phyloP scores from a whole-genome alignment of 1,140 invertebrate species.

The Centruroides sculpturatus region DNA sequence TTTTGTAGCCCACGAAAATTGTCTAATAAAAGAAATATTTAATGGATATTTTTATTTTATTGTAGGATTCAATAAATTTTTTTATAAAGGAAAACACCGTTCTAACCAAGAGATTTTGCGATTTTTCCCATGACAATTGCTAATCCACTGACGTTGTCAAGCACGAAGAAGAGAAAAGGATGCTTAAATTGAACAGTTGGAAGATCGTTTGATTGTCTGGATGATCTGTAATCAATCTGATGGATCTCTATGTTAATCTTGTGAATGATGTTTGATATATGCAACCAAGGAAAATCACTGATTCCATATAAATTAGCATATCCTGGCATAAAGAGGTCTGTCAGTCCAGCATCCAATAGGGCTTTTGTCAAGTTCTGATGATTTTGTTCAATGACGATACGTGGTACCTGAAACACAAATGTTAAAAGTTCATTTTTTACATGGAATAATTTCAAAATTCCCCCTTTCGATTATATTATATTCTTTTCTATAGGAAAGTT shows the following conservation, averaged over 20 bases:
- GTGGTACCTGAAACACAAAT: conserved; percentile 18
- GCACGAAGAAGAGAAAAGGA: conserved; percentile 21
- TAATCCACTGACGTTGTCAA: conserved; percentile 21
- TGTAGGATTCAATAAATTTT: too few species aligned
- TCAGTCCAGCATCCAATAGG: conserved; percentile 18
- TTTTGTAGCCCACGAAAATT: too few species aligned
- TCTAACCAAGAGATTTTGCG: too few species aligned
- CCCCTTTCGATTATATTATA: too few species aligned
- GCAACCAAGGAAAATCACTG: conserved; percentile 19
- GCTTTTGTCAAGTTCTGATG: conserved; percentile 16
- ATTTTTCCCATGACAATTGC: conserved; percentile 23
- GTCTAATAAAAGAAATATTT: too few species aligned
- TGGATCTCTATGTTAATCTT: conserved; percentile 20
- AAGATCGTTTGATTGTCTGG: conserved; percentile 1
- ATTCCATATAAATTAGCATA: conserved; percentile 19
- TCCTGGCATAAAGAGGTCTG: conserved; percentile 19
- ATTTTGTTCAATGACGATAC: conserved; percentile 17
- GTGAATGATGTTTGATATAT: conserved; percentile 20
- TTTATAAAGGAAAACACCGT: too few species aligned
- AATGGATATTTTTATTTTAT: too few species aligned
- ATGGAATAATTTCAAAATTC: too few species aligned
- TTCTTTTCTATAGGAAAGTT: too few species aligned
- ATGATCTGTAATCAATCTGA: conserved; percentile 1
- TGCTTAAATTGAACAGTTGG: not conserved
- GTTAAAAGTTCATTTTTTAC: not conserved